Evolutionary conservation across 2,888 invertebrate genomes (phyloP), one percentile per base, ranked within the genome.

Genomic region (Catocala sponsa): DNA sequence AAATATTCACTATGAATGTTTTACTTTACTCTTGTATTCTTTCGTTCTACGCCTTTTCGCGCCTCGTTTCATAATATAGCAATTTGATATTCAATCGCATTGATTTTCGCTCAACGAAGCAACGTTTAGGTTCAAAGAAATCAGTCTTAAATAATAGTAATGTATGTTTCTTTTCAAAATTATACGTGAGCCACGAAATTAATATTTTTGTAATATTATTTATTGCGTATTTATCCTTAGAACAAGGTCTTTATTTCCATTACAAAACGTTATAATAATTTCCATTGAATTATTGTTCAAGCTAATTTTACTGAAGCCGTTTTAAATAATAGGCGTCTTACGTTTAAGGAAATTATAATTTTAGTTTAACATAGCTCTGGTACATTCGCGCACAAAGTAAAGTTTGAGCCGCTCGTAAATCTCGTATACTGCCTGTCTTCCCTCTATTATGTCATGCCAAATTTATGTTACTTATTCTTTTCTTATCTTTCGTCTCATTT

Each of bases 1-100:
- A 54, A 58, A 68, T 25, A 62, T 60, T 68, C 59, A 41, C 57
- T 56, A 25, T 58, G 54, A 60, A 66, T 49, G 51, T 59, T 66
- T 55, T 61, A 51, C 54, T 44, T 46, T 42, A 47, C 62, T 70
- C 60, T 46, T 44, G 35, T 53, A 43, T 63, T 59, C 10, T n/a
- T 49, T 54, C 58, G 60, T 55, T 63, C 12, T 44, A 42, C 13
- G 55, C 7, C 10, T 49, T 47, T 46, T 51, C n/a, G 25, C 5
- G 47, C 52, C 13, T 48, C 47, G 12, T 13, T 47, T 53, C n/a
- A 32, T n/a, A 53, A 53, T 32, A 12, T 25, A 25, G 25, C 25
- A 25, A 25, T 25, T 25, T 25, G 25, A 25, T 4, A 25, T 25
- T 25, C 25, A 25, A 25, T 25, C 25, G 25, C 25, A 25, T 25